These are phyloP conservation scores for Thamnaconus septentrionalis DNA, from an alignment of 2,113 vertebrate species.

Conservation along the genomic window DNA sequence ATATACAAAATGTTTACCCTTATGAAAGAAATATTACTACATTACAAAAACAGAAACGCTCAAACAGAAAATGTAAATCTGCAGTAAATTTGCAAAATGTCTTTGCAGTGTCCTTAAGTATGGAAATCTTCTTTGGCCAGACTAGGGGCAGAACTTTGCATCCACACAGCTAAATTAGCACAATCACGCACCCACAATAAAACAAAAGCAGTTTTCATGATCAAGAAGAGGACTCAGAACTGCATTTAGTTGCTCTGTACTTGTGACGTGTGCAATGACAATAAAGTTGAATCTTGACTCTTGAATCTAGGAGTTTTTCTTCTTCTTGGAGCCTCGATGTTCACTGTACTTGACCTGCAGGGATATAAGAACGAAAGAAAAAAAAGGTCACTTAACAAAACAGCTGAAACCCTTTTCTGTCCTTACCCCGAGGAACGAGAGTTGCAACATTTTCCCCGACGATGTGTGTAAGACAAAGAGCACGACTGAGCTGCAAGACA, in stretches of 20 bases:
- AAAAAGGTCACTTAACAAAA: background rate
- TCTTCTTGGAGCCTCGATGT: constrained; percentile 82
- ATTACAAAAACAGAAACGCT: constrained; percentile 11
- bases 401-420: too few relatives aligned
- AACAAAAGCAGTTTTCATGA: background rate
- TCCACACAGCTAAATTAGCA: background rate
- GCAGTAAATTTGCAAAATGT: constrained; percentile 3
- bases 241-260: too few relatives aligned
- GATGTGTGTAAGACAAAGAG: too few relatives aligned
- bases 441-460: too few relatives aligned
- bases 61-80: background rate
- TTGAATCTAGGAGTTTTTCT: constrained; percentile 56
- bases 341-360: constrained; percentile 87
- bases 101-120: constrained; percentile 5
- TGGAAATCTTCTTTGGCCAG: constrained; percentile 32
- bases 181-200: too few relatives aligned
- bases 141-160: background rate
- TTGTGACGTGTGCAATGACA: too few relatives aligned
- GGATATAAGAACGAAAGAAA: background rate
- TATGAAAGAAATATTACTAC: too few relatives aligned
- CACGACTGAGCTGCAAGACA: too few relatives aligned
- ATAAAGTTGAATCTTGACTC: too few relatives aligned
- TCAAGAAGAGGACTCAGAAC: background rate
- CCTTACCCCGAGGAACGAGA: too few relatives aligned
- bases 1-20: too few relatives aligned